Base-by-base conservation (phyloP, 1,140 invertebrate genomes). In the Phenacoccus solenopsis region DNA sequence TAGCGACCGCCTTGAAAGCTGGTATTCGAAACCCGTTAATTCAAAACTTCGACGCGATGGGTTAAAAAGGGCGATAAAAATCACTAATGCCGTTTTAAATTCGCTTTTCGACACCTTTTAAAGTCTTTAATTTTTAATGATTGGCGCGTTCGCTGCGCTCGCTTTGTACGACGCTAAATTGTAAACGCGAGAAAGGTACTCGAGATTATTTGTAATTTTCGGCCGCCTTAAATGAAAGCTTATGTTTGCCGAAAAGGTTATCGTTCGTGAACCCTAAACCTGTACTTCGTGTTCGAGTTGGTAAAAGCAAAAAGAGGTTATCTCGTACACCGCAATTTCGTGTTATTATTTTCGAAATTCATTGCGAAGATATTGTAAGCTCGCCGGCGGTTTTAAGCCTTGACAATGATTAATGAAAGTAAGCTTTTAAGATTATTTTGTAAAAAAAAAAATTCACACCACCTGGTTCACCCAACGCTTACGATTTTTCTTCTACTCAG, bases 381-480 rank as follows among this genome's bases (percentile, higher is more conserved):
- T 49, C 38, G 38, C 12, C 20, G n/a, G 20, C 20, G 38, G 30
- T 32, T 32, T 49, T 49, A n/a, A n/a, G n/a, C 20, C 38, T 49
- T 49, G 38, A 49, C 38, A 49, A 49, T 49, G 38, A 49, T 49
- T 49, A 49, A 49, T 49, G 38, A 49, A 49, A 49, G 12, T 49
- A 49, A 49, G 38, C 38, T 49, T 49, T 49, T 49, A 49, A 49
- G 38, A 49, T 49, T 49, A 49, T 49, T 49, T 49, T 49, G 38
- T 49, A 49, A 49, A 49, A 49, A 49, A 49, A n/a, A 49, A 49
- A 49, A 49, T 49, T 49, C 38, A 49, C 13, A 49, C 3, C 38
- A 49, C 38, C 38, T 49, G 38, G 38, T 49, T 49, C 38, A n/a
- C 38, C n/a, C n/a, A n/a, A n/a, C n/a, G n/a, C n/a, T n/a, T n/a